Evolutionary conservation across 2,888 invertebrate species (phyloP), one percentile per base, ranked within the genome.

Genomic region (Hyposoter didymator): DNA sequence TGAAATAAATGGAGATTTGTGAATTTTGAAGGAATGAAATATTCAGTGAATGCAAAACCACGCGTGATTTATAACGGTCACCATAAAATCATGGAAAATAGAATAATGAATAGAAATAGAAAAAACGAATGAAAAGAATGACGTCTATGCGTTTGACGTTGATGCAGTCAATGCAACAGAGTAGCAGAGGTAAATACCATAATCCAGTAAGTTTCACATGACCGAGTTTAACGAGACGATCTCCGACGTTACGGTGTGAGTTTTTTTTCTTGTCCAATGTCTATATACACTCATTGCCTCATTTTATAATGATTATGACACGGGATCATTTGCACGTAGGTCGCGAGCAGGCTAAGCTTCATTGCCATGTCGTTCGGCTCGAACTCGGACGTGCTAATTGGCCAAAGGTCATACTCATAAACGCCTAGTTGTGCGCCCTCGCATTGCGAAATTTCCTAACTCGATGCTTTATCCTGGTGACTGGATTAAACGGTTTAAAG

Each of bases 371-470:
- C 79, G 47, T 64, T 76, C 70, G 78, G 59, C 76, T 70, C 75
- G 55, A 70, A 84, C 70, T 75, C 82, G 85, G 78, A 69, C 84
- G 87, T 87, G 89, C 86, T 92, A 92, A 92, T 92, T 92, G 90
- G 85, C 85, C 88, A 90, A 89, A 92, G 92, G 92, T 91, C 92
- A 91, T 90, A 92, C 90, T 91, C 91, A 92, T 91, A 88, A 91
- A 89, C 88, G 88, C 88, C 90, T 91, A 89, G 90, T 89, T 90
- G 84, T 85, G 75, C 85, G 75, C 85, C 74, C 74, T 43, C 82
- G 52, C 17, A 39, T n/a, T 72, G 59, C 47, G 55, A 82, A 39
- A 80, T 80, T 72, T 69, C 76, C 64, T 66, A 69, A 59, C 59
- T 59, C 59, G 59, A 59, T 59, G 59, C 5, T 59, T 55, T 76